phyloP scores from a whole-genome alignment of 2,113 vertebrate genomes.

The Nibea albiflora region DNA sequence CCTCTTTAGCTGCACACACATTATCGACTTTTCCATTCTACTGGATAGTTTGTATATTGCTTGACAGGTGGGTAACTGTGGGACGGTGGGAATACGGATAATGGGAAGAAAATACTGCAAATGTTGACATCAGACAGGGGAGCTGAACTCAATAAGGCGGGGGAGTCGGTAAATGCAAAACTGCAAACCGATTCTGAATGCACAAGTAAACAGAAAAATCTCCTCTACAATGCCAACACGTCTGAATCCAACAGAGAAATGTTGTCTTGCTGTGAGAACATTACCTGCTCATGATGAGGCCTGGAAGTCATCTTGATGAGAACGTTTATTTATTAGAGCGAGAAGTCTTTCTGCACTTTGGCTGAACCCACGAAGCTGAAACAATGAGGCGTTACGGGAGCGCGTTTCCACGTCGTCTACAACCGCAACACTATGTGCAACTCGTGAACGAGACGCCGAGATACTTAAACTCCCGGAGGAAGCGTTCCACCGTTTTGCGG shows the following conservation, averaged over 20 bases:
- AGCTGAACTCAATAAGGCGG: not conserved
- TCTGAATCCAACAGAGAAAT: not conserved
- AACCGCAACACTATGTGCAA: no score
- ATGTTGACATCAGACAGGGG: constrained; percentile 23
- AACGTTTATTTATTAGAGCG: not conserved
- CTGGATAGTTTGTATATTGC: constrained; percentile 5
- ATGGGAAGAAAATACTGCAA: constrained; percentile 25
- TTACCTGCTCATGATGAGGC: not conserved
- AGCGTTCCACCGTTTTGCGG: no score
- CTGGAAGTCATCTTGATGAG: not conserved
- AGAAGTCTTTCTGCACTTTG: not conserved
- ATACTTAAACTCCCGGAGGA: no score
- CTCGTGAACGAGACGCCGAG: no score
- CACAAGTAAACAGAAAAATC: not conserved
- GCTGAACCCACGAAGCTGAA: not conserved
- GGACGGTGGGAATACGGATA: constrained; percentile 11
- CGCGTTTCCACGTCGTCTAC: no score
- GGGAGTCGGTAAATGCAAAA: not conserved
- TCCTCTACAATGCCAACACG: not conserved
- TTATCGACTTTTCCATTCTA: constrained; percentile 3
- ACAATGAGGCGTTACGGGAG: no score
- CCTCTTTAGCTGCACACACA: constrained; percentile 1
- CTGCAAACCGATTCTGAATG: constrained; percentile 20
- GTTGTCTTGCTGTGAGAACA: not conserved
- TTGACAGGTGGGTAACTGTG: not conserved